phyloP scores from a whole-genome alignment of 2,888 invertebrate species.

The Cerastoderma edule region DNA sequence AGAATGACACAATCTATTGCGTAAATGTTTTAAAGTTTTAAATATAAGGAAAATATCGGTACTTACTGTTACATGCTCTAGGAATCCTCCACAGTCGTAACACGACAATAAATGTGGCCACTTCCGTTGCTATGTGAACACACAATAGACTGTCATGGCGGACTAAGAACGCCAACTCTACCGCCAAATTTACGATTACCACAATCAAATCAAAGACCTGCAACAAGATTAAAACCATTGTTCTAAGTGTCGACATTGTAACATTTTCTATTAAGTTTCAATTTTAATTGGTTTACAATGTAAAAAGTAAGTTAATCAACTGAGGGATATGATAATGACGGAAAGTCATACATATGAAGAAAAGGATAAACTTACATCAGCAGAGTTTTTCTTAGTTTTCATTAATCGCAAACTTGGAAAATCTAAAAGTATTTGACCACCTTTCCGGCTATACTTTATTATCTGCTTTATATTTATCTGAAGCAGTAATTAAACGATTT shows the following conservation, averaged over 20 bases:
- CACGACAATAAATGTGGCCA: slow-evolving; percentile 68
- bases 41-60: background rate
- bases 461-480: too few relatives aligned
- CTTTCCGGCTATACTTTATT: too few relatives aligned
- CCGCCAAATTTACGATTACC: slow-evolving; percentile 65
- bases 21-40: too few relatives aligned
- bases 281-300: background rate
- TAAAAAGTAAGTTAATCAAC: too few relatives aligned
- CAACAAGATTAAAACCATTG: background rate
- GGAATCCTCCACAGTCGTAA: slow-evolving; percentile 75
- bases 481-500: too few relatives aligned
- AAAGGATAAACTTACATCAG: too few relatives aligned
- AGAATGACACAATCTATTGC: too few relatives aligned
- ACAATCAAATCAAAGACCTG: slow-evolving; percentile 74
- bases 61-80: slow-evolving; percentile 73
- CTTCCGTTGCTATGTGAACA: slow-evolving; percentile 61
- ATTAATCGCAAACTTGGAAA: too few relatives aligned
- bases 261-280: background rate
- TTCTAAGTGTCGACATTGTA: background rate
- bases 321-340: background rate
- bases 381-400: too few relatives aligned
- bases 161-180: slow-evolving; percentile 72
- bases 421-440: too few relatives aligned
- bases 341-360: background rate
- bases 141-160: slow-evolving; percentile 62